Conservation (phyloP, 1,140 invertebrate species). For the Lineus longissimus region DNA sequence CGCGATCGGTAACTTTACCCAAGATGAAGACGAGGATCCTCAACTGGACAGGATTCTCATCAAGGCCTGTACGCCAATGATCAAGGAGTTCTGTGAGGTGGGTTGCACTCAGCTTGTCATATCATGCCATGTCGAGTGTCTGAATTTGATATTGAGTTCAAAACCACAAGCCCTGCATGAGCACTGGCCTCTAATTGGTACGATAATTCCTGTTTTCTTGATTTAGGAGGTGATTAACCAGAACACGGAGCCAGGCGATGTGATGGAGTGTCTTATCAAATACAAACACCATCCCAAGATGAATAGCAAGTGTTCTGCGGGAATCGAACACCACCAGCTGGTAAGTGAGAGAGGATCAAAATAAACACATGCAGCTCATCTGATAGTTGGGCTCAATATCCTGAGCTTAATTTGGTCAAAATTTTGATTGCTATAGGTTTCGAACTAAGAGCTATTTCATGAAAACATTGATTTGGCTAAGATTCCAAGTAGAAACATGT, state of each 20-base stretch:
- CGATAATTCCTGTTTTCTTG: not conserved
- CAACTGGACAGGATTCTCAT: slow-evolving; percentile 81
- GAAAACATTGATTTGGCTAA: no score
- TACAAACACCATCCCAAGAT: slow-evolving; percentile 81
- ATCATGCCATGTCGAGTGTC: not conserved
- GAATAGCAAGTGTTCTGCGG: slow-evolving; percentile 78
- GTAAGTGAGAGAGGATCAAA: slow-evolving; percentile 29
- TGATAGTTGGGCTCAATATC: no score
- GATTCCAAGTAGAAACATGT: no score
- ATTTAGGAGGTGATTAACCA: slow-evolving; percentile 58
- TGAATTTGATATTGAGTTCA: not conserved
- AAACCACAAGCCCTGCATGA: not conserved
- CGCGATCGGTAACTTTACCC: slow-evolving; percentile 81
- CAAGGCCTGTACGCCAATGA: slow-evolving; percentile 74
- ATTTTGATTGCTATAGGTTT: no score
- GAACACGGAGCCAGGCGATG: slow-evolving; percentile 61
- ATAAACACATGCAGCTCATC: no score
- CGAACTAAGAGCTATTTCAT: no score
- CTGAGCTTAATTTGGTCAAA: no score
- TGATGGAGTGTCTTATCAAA: slow-evolving; percentile 90
- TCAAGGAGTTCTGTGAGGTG: slow-evolving; percentile 76
- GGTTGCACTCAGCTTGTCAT: no score
- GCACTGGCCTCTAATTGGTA: not conserved
- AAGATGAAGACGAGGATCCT: slow-evolving; percentile 79
- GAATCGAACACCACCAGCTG: slow-evolving; percentile 82